phyloP scores from a whole-genome alignment of 2,797 vertebrate species.

The Clarias fuscus region DNA sequence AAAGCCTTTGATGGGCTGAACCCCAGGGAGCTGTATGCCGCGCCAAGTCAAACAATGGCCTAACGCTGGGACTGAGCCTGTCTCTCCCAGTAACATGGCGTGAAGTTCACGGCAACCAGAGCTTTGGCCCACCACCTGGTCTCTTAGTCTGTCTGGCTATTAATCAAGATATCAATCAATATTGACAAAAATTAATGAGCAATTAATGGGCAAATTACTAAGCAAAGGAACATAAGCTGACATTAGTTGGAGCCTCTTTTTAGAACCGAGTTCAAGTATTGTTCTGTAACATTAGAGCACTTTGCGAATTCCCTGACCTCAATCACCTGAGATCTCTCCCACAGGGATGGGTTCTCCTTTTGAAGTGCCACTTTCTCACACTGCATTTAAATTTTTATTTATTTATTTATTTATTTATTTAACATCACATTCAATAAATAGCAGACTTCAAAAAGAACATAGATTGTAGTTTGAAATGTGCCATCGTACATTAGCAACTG shows the following conservation, averaged over 20 bases:
- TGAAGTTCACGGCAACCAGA: slow-evolving; percentile 79
- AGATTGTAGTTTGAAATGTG: background rate
- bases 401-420: too few species aligned
- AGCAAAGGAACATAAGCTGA: slow-evolving; percentile 6
- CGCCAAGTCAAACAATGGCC: slow-evolving; percentile 95
- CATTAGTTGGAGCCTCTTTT: slow-evolving; percentile 12
- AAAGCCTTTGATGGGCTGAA: slow-evolving; percentile 90
- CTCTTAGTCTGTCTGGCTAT: slow-evolving; percentile 67
- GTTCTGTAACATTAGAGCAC: slow-evolving; percentile 29
- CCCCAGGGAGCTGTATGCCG: slow-evolving; percentile 82
- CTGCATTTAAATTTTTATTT: background rate
- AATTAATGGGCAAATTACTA: slow-evolving; percentile 52
- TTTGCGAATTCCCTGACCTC: slow-evolving; percentile 23
- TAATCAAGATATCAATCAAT: slow-evolving; percentile 81
- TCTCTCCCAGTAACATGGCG: slow-evolving; percentile 81
- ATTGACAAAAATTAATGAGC: slow-evolving; percentile 40
- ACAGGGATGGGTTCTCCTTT: slow-evolving; percentile 6
- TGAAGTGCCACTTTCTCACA: slow-evolving; percentile 33
- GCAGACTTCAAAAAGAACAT: background rate
- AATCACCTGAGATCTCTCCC: slow-evolving; percentile 28
- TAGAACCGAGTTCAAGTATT: slow-evolving; percentile 11
- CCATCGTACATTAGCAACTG: background rate
- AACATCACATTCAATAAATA: background rate
- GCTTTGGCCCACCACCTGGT: slow-evolving; percentile 66
- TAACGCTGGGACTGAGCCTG: slow-evolving; percentile 82